phyloP scores from a whole-genome alignment of 2,888 invertebrate genomes.

The Mythimna pallens region DNA sequence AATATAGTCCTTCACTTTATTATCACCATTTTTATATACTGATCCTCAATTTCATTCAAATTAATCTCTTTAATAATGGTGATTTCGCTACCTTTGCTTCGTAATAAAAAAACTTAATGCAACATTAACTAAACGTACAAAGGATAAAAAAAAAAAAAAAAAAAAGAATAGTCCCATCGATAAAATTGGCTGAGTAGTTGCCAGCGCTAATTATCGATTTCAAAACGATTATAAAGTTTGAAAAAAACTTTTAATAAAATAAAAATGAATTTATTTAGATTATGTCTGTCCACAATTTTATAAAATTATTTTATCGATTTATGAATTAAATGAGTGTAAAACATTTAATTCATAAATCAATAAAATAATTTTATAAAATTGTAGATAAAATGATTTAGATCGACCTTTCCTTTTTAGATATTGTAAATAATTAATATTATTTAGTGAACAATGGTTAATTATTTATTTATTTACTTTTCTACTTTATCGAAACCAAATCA shows the following conservation, averaged over 20 bases:
- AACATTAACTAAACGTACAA: no score
- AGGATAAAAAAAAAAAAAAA: no score
- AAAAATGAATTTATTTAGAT: conserved; percentile 2
- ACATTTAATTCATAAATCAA: no score
- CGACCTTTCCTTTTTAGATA: conserved; percentile 32
- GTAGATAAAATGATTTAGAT: no score
- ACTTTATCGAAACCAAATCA: conserved; percentile 11
- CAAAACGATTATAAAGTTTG: not conserved
- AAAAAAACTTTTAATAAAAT: not conserved
- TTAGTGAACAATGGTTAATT: not conserved
- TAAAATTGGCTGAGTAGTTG: not conserved
- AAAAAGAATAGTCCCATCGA: not conserved
- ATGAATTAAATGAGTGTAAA: no score
- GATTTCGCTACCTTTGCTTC: no score
- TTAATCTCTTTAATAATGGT: no score
- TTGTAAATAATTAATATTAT: conserved; percentile 10
- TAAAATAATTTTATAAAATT: conserved; percentile 1
- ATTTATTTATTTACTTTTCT: not conserved
- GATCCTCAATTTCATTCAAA: no score
- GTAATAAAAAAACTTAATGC: not conserved
- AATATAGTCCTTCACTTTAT: not conserved
- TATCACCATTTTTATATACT: no score
- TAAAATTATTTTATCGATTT: no score
- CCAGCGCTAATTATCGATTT: not conserved
- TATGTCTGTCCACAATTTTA: not conserved